Conservation (phyloP, 2,113 vertebrate species). For the Bungarus multicinctus region DNA sequence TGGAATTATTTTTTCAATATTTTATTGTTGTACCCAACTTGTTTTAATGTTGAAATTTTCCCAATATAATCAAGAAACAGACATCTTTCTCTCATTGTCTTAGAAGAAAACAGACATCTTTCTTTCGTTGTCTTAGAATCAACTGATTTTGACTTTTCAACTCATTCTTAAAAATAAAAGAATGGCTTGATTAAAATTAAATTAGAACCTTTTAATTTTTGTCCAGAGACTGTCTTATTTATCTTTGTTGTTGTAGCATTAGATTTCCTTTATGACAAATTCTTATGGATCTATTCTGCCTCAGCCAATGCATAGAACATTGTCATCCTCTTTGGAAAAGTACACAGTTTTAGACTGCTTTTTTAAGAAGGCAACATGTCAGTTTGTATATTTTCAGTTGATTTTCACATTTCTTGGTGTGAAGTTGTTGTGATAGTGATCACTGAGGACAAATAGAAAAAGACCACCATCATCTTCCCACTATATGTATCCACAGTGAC, state of each 20-base stretch:
- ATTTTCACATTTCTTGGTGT: neutral
- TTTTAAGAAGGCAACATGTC: neutral
- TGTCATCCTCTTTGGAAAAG: neutral
- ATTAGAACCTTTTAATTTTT: neutral
- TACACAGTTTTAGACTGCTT: neutral
- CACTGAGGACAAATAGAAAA: neutral
- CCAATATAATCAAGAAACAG: neutral
- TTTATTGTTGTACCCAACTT: neutral
- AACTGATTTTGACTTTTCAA: neutral
- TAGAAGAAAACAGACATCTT: neutral
- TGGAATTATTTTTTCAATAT: neutral
- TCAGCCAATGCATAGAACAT: fast-evolving
- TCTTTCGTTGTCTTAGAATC: neutral
- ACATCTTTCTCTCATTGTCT: neutral
- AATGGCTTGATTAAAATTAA: neutral
- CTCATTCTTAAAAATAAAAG: neutral
- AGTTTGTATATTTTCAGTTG: neutral
- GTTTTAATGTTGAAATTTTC: neutral
- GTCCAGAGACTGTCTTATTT: fast-evolving
- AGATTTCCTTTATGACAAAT: fast-evolving
- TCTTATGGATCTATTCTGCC: neutral
- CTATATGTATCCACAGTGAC: neutral
- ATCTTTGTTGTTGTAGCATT: neutral
- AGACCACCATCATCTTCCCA: neutral
- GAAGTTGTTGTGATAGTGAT: neutral